Evolutionary conservation across 2,888 invertebrate species (phyloP).

Genomic region (Choristoneura rosaceana): DNA sequence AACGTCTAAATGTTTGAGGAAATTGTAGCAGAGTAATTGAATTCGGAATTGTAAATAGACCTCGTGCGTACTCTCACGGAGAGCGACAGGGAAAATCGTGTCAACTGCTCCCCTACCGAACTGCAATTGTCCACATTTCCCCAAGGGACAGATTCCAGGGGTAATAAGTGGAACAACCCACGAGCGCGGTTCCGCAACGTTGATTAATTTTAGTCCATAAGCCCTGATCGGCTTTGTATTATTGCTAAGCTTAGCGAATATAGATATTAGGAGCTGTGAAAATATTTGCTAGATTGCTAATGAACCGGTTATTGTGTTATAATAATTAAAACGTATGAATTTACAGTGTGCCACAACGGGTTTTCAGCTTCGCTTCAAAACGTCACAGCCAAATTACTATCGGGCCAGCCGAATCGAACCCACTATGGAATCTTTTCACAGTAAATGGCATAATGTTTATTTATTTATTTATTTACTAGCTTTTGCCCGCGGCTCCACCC

Average conservation of each 20-base stretch:
- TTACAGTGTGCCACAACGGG: background rate
- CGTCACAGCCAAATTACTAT: no score
- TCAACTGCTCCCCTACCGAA: constrained; percentile 5
- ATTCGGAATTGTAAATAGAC: constrained; percentile 30
- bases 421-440: no score
- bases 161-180: constrained; percentile 27
- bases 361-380: background rate
- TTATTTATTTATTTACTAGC: no score
- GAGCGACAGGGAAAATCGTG: constrained; percentile 21
- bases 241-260: constrained; percentile 10
- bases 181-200: constrained; percentile 18
- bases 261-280: background rate
- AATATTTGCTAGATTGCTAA: constrained; percentile 14
- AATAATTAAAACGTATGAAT: background rate
- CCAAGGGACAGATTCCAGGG: constrained; percentile 29
- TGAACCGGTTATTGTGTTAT: constrained; percentile 14
- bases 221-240: constrained; percentile 13
- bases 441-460: no score
- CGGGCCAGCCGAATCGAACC: no score
- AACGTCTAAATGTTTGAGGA: constrained; percentile 2
- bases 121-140: constrained; percentile 30
- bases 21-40: constrained; percentile 19
- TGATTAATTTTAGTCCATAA: constrained; percentile 38
- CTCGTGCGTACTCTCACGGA: constrained; percentile 10
- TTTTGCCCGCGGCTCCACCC: no score